Evolutionary conservation across 1,140 invertebrate species (phyloP).

Genomic region (Tribolium madens): DNA sequence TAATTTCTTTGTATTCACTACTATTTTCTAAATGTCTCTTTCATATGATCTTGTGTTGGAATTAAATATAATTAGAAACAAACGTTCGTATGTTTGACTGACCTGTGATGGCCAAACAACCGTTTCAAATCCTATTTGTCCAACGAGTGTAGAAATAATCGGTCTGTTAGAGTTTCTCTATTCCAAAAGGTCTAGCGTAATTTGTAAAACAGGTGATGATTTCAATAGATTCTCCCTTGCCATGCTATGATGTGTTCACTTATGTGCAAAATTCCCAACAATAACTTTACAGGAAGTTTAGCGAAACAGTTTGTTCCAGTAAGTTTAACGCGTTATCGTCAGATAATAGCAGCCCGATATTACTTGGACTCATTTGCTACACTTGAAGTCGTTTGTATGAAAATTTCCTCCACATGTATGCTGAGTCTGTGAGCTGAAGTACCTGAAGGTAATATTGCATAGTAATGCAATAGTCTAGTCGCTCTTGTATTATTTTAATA

Average conservation of each 20-base stretch:
- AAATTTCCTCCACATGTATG: conserved; percentile 6
- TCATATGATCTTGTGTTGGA: too few species aligned
- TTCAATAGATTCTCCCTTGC: not conserved
- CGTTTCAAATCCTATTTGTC: too few species aligned
- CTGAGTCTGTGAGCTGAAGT: not conserved
- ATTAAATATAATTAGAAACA: too few species aligned
- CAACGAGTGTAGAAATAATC: too few species aligned
- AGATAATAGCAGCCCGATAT: conserved; percentile 23
- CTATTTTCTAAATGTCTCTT: too few species aligned
- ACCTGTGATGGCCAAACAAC: too few species aligned
- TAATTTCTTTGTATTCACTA: too few species aligned
- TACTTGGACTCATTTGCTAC: conserved; percentile 14
- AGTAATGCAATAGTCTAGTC: conserved; percentile 21
- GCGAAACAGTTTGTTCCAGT: conserved; percentile 30
- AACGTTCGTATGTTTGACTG: too few species aligned
- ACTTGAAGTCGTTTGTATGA: conserved; percentile 26
- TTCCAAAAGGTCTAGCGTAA: not conserved
- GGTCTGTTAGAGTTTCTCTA: too few species aligned
- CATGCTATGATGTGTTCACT: conserved; percentile 22
- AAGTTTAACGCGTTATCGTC: conserved; percentile 20
- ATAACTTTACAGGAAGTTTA: conserved; percentile 36
- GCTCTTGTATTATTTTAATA: conserved; percentile 26
- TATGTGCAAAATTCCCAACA: conserved; percentile 28
- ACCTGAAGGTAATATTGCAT: conserved; percentile 4
- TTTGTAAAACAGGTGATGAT: not conserved